Evolutionary conservation across 2,888 invertebrate genomes (phyloP).

Genomic region (Latheticus oryzae): DNA sequence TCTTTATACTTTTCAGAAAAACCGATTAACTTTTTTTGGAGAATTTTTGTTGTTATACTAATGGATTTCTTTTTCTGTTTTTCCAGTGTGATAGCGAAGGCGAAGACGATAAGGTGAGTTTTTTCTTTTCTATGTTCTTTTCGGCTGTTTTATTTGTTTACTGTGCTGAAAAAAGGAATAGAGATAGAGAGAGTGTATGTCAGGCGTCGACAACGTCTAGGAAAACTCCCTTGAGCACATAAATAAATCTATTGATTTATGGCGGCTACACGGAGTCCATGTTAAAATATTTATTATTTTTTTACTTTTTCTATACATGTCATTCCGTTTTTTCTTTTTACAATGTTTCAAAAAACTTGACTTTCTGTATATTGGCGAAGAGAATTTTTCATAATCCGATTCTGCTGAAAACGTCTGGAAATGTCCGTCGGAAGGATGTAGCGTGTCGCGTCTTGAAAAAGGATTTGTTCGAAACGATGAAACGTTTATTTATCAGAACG

Average conservation of each 20-base stretch:
- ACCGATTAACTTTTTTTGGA: constrained; percentile 54
- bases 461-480: constrained; percentile 21
- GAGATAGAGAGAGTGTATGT: constrained; percentile 10
- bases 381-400: constrained; percentile 27
- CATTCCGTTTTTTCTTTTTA: constrained; percentile 19
- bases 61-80: constrained; percentile 66
- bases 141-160: too few species aligned
- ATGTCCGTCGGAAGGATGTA: constrained; percentile 26
- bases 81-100: constrained; percentile 95
- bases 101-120: constrained; percentile 89
- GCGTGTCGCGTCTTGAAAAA: constrained; percentile 21
- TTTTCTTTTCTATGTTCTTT: constrained; percentile 18
- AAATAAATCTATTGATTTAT: constrained; percentile 35
- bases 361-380: constrained; percentile 2
- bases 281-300: constrained; percentile 33
- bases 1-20: constrained; percentile 46
- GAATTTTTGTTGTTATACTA: constrained; percentile 50
- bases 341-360: constrained; percentile 11
- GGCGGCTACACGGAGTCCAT: constrained; percentile 11
- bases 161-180: neutral
- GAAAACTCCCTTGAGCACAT: constrained; percentile 23
- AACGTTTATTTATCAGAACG: constrained; percentile 33
- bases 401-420: constrained; percentile 28
- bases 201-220: constrained; percentile 8
- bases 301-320: constrained; percentile 19